Base-by-base conservation (phyloP, 2,888 invertebrate species). In the Helicoverpa assulta region DNA sequence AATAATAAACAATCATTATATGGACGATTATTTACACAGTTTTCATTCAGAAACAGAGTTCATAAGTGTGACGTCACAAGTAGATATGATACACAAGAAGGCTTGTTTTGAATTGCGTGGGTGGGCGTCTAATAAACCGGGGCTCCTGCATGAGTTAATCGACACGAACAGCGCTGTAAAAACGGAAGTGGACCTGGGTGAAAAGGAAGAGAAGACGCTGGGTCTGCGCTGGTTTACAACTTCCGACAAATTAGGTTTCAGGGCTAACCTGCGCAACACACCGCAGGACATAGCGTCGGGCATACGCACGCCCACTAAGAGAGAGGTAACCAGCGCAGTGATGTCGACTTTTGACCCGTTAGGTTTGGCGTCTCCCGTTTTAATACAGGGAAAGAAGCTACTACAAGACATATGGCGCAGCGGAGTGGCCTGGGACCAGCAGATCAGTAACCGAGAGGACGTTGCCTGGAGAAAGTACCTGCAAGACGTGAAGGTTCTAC, bases 21-120 rank as follows among this genome's bases (percentile, higher is more conserved):
- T 57, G 57, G 57, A 57, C 14, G 57, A 57, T 6, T 57, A 57
- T 16, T 2, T 57, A 2, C 6, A 33, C 16, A 16, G 54, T 33
- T 37, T 33, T 8, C 33, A 33, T 8, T 33, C 33, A 33, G 33
- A 33, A 33, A 8, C 6, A 8, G 33, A 33, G 33, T 8, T 33
- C 7, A 18, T n/a, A 19, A 52, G n/a, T 5, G 33, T 19, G 14
- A 18, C 26, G n/a, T 37, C 18, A 18, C 33, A 60, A 33, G 51
- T 60, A 19, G 14, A 51, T 7, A 8, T n/a, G 6, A 60, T 60
- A 5, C 60, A 60, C 37, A 37, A 33, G 10, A n/a, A 10, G 2
- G 29, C 21, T 4, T 18, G 60, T 26, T 60, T 60, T 18, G 7
- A 21, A 1, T 50, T 54, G 12, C 43, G 56, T 47, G 33, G 26